Conservation (phyloP, 2,113 vertebrate genomes). For the Emydura subglobosa region DNA sequence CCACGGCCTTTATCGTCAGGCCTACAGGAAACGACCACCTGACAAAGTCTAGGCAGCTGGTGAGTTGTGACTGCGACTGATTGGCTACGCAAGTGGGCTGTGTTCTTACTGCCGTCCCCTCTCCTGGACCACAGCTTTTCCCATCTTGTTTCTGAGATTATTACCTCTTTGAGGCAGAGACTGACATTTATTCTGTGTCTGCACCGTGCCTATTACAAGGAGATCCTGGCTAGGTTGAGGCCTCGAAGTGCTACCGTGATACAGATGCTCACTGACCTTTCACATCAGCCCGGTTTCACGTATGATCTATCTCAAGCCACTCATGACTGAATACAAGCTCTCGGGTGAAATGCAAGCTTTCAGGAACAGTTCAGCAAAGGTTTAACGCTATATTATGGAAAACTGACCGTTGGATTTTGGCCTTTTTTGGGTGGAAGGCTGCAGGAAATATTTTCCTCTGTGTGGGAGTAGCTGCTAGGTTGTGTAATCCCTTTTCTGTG, state of each 20-base stretch:
- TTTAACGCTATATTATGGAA: conserved; percentile 46
- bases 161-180: neutral
- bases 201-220: neutral
- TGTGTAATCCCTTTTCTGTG: conserved; percentile 33
- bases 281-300: too few species aligned
- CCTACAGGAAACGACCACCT: neutral
- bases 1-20: neutral
- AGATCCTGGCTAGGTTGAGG: neutral
- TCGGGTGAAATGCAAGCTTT: conserved; percentile 29
- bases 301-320: neutral
- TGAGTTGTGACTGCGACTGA: neutral
- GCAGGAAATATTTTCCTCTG: conserved; percentile 72
- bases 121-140: neutral
- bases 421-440: conserved; percentile 51
- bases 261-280: neutral
- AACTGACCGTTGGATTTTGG: conserved; percentile 55
- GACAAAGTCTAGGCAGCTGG: neutral
- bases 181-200: neutral
- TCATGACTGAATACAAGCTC: neutral
- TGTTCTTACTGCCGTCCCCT: neutral
- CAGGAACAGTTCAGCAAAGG: neutral
- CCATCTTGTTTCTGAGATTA: neutral
- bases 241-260: neutral
- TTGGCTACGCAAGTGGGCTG: too few species aligned
- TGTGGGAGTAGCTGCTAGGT: conserved; percentile 23